Evolutionary conservation across 2,113 vertebrate genomes (phyloP).

Genomic region (Heterocephalus glaber): DNA sequence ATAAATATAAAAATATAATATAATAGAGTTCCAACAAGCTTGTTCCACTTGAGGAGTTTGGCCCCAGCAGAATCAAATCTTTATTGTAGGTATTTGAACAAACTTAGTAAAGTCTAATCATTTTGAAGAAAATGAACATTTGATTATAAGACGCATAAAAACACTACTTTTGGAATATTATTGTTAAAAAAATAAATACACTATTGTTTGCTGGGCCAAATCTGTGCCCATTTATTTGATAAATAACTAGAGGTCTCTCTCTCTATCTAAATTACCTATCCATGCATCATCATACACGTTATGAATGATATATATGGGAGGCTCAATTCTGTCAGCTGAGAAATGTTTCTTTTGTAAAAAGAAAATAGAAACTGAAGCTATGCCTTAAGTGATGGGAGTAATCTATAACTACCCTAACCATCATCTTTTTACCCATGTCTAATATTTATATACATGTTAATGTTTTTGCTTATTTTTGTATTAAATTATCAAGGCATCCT

Average conservation of each 20-base stretch:
- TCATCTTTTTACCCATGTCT: background rate
- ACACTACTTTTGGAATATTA: background rate
- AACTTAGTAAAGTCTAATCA: background rate
- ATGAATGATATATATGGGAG: background rate
- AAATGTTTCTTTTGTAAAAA: background rate
- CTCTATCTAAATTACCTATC: background rate
- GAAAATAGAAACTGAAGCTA: background rate
- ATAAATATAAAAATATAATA: background rate
- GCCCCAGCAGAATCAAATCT: background rate
- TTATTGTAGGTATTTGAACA: background rate
- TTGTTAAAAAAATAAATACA: background rate
- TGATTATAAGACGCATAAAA: background rate
- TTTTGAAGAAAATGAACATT: background rate
- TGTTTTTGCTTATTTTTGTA: background rate
- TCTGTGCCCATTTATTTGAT: background rate
- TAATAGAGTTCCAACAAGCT: background rate
- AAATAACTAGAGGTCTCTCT: background rate
- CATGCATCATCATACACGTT: background rate
- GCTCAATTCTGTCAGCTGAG: background rate
- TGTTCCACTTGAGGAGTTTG: background rate
- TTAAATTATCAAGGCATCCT: background rate
- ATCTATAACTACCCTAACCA: background rate
- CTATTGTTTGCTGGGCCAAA: background rate
- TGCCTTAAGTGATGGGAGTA: background rate
- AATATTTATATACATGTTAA: background rate